These are phyloP conservation scores for Eupithecia subfuscata DNA, from an alignment of 2,888 invertebrate species.

Conservation along the genomic window DNA sequence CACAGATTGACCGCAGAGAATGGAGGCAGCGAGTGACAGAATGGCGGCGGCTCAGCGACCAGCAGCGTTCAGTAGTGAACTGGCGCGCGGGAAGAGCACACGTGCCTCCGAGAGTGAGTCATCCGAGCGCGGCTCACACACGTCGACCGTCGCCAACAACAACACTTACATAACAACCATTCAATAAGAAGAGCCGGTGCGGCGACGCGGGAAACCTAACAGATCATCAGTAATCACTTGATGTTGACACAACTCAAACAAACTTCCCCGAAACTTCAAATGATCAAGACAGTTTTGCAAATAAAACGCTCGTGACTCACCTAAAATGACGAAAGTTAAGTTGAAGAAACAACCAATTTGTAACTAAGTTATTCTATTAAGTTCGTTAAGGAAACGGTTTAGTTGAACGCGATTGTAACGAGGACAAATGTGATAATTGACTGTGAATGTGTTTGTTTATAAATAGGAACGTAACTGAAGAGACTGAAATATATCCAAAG, in stretches of 20 bases:
- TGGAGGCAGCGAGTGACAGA: constrained; percentile 84
- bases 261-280: constrained; percentile 58
- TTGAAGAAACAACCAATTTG: constrained; percentile 69
- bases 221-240: constrained; percentile 73
- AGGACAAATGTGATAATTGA: constrained; percentile 52
- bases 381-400: constrained; percentile 62
- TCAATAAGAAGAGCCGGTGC: constrained; percentile 9
- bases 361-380: constrained; percentile 56
- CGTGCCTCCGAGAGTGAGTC: constrained; percentile 62
- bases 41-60: constrained; percentile 77
- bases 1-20: constrained; percentile 85
- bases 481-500: constrained; percentile 68
- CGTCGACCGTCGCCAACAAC: constrained; percentile 56
- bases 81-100: constrained; percentile 72
- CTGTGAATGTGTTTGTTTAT: constrained; percentile 48
- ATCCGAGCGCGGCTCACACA: constrained; percentile 65
- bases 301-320: constrained; percentile 71
- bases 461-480: constrained; percentile 43
- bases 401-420: constrained; percentile 51
- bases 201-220: constrained; percentile 62
- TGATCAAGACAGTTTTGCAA: constrained; percentile 61
- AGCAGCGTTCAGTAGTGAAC: constrained; percentile 72
- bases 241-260: constrained; percentile 62
- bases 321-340: constrained; percentile 83
- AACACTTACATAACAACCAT: constrained; percentile 44